Percentiles rank a stretch among this genome's conserved stretches.
Conservation (phyloP, 30 jellyfish, hydroid and myxozoan genomes). For the Rhopilema esculentum region DNA sequence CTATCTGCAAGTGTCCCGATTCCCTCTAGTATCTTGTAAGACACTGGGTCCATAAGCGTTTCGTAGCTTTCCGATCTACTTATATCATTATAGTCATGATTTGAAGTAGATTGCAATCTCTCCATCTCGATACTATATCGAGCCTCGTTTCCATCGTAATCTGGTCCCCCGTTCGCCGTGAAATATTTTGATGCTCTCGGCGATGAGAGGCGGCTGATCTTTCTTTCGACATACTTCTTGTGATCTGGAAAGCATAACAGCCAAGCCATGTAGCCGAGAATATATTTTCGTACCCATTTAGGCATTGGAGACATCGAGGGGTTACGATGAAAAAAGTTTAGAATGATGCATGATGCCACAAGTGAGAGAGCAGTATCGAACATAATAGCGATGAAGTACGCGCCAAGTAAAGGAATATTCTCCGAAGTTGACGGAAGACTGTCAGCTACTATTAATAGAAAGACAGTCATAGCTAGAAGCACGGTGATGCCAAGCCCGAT, state of each 20-base stretch:
- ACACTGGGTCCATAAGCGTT: constrained; percentile 78
- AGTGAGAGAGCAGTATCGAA: constrained; percentile 87
- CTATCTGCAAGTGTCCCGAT: constrained; percentile 83
- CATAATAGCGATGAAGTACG: constrained; percentile 82
- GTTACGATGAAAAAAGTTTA: constrained; percentile 81
- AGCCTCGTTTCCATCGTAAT: constrained; percentile 40
- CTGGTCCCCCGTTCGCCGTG: constrained; percentile 70
- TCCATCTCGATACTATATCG: constrained; percentile 66
- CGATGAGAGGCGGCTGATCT: constrained; percentile 40
- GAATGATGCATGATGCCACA: constrained; percentile 79
- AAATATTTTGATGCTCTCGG: constrained; percentile 44
- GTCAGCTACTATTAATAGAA: constrained; percentile 78
- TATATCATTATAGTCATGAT: constrained; percentile 55
- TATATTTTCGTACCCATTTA: constrained; percentile 73
- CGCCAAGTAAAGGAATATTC: constrained; percentile 77
- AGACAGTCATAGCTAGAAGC: constrained; percentile 83
- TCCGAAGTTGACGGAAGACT: constrained; percentile 88
- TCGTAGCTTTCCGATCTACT: constrained; percentile 76
- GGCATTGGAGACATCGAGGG: constrained; percentile 92
- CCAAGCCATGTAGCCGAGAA: constrained; percentile 78
- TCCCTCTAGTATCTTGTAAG: constrained; percentile 77
- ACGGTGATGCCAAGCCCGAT: constrained; percentile 89
- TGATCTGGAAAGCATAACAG: constrained; percentile 58
- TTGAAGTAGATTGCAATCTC: constrained; percentile 46
- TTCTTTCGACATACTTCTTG: constrained; percentile 40